Base-by-base conservation (phyloP, 2,888 invertebrate genomes). In the Xestia c-nigrum region DNA sequence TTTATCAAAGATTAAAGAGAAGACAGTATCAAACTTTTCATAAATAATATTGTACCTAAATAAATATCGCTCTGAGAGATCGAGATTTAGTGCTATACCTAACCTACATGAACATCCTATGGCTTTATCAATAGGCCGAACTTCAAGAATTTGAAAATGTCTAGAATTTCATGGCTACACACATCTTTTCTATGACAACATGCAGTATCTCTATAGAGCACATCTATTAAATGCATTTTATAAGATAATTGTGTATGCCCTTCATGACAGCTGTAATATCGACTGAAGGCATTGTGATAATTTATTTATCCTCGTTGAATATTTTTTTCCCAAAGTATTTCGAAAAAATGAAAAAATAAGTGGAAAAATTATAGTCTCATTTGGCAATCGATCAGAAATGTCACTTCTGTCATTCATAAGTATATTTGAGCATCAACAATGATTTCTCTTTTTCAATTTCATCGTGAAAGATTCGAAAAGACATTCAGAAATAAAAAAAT, bases 171-270 rank as follows among this genome's bases (percentile, higher is more conserved):
- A 92, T 90, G 91, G 90, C 94, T 95, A 95, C 93, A 94, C 91
- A 95, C 92, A 93, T 90, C 85, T 87, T 85, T 91, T 90, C 94
- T 95, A 94, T 93, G 88, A 94, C 92, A 92, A 94, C 93, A 94
- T 89, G 90, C 93, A 92, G 89, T 92, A 93, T 91, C 86, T 88
- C 94, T 95, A 94, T 88, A 91, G 90, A 93, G 90, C 95, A 95
- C 94, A 94, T 91, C 93, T 95, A 95, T 90, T 78, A 61, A 80
- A 88, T 85, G 76, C 71, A 84, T 81, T 85, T 81, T 85, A 67
- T 83, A 80, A 67, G 38, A 76, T 76, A 83, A 78, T 83, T 85
- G 70, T 69, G 81, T 83, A 83, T 81, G 77, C 78, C 70, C 59
- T 80, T 84, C 69, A 69, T 43, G 63, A 71, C 19, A 10, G 5